A percentile compares a stretch with the other conserved stretches of the same genome.
These are phyloP conservation scores for Periophthalmus modestus DNA, from an alignment of 2,113 vertebrate genomes.

Conservation along the genomic window DNA sequence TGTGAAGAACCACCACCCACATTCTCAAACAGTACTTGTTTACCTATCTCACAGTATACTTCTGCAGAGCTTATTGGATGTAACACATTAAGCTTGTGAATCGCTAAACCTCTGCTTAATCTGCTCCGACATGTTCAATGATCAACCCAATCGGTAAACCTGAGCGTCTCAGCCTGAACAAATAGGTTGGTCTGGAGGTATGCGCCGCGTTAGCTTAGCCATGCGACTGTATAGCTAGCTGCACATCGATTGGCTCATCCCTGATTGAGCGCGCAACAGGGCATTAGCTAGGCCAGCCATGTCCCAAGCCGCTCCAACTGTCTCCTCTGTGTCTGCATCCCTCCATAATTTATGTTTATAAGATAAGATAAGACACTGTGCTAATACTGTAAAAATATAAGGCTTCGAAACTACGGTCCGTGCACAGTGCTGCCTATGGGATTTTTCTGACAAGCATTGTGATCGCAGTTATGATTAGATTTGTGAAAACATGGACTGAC, in stretches of 20 bases:
- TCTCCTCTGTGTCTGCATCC: constrained; percentile 25
- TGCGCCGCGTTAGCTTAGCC: constrained; percentile 65
- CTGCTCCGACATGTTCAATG: constrained; percentile 70
- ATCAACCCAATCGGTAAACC: constrained; percentile 71
- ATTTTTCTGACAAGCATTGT: too few species aligned
- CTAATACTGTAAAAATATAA: too few species aligned
- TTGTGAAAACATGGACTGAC: too few species aligned
- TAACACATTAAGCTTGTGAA: constrained; percentile 70
- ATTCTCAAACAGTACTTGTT: constrained; percentile 56
- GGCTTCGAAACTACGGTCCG: too few species aligned
- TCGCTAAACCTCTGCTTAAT: constrained; percentile 68
- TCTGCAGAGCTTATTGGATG: constrained; percentile 47
- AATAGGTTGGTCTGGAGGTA: constrained; percentile 63
- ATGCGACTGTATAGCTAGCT: constrained; percentile 37
- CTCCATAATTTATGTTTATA: background rate
- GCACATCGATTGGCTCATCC: constrained; percentile 65
- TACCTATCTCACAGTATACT: constrained; percentile 57
- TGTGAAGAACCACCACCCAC: constrained; percentile 28
- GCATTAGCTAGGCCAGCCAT: constrained; percentile 64
- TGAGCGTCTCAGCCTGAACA: constrained; percentile 68
- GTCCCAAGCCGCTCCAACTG: constrained; percentile 2
- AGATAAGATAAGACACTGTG: too few species aligned
- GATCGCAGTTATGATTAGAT: too few species aligned
- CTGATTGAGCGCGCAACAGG: constrained; percentile 63
- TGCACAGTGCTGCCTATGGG: too few species aligned